Conservation (phyloP, 37 sponge, comb jelly and placozoan species). For the Hexactinellida sp. region DNA sequence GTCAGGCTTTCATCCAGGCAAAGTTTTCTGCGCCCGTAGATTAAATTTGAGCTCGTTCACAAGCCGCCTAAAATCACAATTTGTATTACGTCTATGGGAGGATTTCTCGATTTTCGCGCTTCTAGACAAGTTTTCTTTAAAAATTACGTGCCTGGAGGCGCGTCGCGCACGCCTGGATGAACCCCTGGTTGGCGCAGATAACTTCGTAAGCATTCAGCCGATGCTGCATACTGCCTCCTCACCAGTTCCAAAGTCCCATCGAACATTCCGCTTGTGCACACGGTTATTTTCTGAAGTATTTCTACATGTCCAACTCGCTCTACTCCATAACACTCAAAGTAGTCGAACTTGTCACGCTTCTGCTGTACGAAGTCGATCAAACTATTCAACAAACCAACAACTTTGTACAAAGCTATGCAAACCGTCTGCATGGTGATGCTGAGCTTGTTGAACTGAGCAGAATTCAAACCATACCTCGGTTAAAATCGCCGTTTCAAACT, state of each 20-base stretch:
- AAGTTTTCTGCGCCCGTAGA: too few species aligned
- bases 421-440: constrained; percentile 14
- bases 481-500: constrained; percentile 10
- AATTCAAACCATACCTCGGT: constrained; percentile 20
- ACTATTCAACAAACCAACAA: constrained; percentile 9
- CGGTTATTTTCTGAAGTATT: background rate
- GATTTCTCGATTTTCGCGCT: too few species aligned
- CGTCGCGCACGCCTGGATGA: too few species aligned
- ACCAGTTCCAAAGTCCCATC: background rate
- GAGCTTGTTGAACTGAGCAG: constrained; percentile 16
- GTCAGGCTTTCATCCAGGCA: too few species aligned
- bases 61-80: too few species aligned
- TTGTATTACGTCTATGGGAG: too few species aligned
- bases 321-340: background rate
- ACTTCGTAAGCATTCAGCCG: constrained; percentile 10
- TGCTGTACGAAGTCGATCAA: constrained; percentile 18
- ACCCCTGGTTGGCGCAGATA: background rate
- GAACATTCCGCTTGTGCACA: constrained; percentile 4
- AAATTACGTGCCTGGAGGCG: too few species aligned
- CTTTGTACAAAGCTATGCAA: constrained; percentile 5
- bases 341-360: constrained; percentile 12
- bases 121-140: too few species aligned
- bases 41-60: too few species aligned
- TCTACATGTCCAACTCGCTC: constrained; percentile 7
- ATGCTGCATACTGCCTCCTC: constrained; percentile 8